Conservation (phyloP, 2,797 vertebrate species). For the Coregonus ussuriensis region DNA sequence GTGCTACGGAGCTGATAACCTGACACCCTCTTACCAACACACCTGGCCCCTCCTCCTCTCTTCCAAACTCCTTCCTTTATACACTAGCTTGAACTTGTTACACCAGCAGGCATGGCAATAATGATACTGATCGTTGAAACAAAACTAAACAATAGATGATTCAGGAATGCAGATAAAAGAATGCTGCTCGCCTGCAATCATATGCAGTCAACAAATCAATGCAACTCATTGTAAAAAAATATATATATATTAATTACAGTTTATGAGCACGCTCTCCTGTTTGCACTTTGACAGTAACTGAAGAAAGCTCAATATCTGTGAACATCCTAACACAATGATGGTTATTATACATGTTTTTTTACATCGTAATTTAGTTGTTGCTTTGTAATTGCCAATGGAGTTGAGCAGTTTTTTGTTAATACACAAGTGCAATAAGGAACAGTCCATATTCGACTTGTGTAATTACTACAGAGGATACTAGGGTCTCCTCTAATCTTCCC, state of each 20-base stretch:
- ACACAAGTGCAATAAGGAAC: too few relatives aligned
- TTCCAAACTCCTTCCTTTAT: slow-evolving; percentile 40
- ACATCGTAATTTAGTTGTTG: neutral
- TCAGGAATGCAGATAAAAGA: neutral
- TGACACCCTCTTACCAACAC: slow-evolving; percentile 58
- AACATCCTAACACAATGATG: neutral
- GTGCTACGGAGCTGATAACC: slow-evolving; percentile 48
- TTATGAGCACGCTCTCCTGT: neutral
- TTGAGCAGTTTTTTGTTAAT: neutral
- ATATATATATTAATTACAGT: neutral
- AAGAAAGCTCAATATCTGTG: neutral
- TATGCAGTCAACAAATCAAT: neutral
- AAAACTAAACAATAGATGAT: neutral
- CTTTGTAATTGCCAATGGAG: neutral
- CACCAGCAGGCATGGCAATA: neutral
- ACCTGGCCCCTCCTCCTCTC: slow-evolving; percentile 64
- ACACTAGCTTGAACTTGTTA: slow-evolving; percentile 40
- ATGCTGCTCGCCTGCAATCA: neutral
- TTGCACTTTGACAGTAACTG: neutral
- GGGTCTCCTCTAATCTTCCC: too few relatives aligned
- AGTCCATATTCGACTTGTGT: neutral
- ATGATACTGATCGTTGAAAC: neutral
- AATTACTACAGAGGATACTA: neutral
- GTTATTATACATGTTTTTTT: neutral
- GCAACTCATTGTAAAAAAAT: neutral